Conservation (phyloP, 2,888 invertebrate genomes). For the Hirtodrosophila alboralis region DNA sequence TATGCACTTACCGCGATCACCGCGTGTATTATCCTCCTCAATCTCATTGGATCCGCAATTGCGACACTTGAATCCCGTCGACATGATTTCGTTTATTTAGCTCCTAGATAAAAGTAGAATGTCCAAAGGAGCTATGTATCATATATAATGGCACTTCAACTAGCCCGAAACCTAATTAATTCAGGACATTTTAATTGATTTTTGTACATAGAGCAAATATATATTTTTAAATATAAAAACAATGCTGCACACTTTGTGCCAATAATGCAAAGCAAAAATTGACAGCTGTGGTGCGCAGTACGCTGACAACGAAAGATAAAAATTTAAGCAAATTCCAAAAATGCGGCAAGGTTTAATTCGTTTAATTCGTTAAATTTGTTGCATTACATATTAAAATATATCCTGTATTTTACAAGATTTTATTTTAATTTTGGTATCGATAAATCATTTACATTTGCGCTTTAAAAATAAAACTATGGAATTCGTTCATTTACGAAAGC, state of each 20-base stretch:
- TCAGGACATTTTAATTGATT: constrained; percentile 25
- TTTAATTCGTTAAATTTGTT: no score
- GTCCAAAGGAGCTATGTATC: neutral
- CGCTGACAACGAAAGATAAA: constrained; percentile 10
- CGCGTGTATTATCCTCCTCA: constrained; percentile 96
- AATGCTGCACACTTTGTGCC: constrained; percentile 21
- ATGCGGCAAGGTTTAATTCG: no score
- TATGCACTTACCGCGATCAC: constrained; percentile 86
- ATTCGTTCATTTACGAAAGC: no score
- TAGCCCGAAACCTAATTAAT: neutral
- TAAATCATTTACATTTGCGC: no score
- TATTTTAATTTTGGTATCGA: no score
- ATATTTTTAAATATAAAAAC: constrained; percentile 1
- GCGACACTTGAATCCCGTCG: constrained; percentile 91
- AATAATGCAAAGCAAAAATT: constrained; percentile 3
- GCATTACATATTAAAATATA: no score
- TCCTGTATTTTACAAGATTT: no score
- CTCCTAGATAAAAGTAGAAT: neutral
- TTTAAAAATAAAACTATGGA: no score
- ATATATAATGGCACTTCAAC: neutral
- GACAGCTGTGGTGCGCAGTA: constrained; percentile 29
- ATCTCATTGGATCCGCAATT: constrained; percentile 95
- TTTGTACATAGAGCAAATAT: neutral
- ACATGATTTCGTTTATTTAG: constrained; percentile 47
- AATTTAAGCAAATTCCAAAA: no score